Evolutionary conservation across 2,113 vertebrate species (phyloP), one percentile per base, ranked within the genome.

Genomic region (Podocnemis expansa): DNA sequence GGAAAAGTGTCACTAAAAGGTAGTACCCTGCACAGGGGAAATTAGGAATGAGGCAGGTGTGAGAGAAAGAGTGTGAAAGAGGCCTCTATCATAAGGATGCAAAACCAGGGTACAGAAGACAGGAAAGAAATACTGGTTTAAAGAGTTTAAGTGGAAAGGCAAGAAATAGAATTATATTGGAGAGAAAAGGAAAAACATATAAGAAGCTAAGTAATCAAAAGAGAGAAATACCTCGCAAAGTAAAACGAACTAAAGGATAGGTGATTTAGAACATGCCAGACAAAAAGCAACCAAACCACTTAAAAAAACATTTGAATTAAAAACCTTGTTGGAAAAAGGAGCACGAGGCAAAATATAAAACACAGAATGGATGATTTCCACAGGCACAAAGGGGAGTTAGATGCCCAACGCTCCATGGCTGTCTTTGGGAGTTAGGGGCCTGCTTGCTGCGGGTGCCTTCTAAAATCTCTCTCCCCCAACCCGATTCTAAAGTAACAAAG

Each of bases 201-300:
- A 1, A 76, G 73, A 95, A 75, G 31, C 76, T 29, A 43, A 47
- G 43, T 22, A 31, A 6, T 10, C 87, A 78, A 54, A 82, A 87
- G 88, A 24, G 41, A 92, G 94, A 81, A 89, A 63, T 41, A 80
- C 60, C 27, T 86, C 0, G 10, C 76, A 75, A 29, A 25, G 0
- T 85, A 92, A 91, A 91, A 21, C 70, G 47, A 47, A 82, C 73
- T 82, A 49, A 93, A 2, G 13, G 75, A 63, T 34, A 16, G 16
- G 38, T 91, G 17, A 5, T 6, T 24, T 78, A 88, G 58, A 31
- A 27, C 3, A 54, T 87, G 34, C 41, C 51, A 67, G 87, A 34
- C 41, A 90, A 94, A 38, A 49, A 78, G 16, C 87, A 93, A 92
- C 24, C 41, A 90, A 91, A 82, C 8, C 54, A 88, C 79, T 87